Conservation (phyloP, 2,888 invertebrate genomes). For the Theretra japonica region DNA sequence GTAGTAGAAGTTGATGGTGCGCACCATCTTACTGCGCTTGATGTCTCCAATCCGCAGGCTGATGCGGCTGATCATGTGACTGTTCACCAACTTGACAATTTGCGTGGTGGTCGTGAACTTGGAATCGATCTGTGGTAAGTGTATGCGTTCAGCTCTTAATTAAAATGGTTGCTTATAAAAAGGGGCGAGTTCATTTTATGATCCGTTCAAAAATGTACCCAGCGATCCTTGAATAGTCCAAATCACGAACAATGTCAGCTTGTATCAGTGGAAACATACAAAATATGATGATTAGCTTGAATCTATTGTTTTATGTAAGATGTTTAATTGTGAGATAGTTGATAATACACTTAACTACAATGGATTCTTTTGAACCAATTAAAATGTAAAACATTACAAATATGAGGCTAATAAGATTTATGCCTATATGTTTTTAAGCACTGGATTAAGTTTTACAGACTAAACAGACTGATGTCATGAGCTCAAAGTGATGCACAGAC, state of each 20-base stretch:
- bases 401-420: no score
- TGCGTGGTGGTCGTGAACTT: slow-evolving; percentile 99
- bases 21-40: slow-evolving; percentile 98
- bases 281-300: background rate
- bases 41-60: slow-evolving; percentile 96
- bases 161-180: slow-evolving; percentile 12
- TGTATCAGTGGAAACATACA: background rate
- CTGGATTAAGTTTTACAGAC: no score
- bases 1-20: slow-evolving; percentile 97
- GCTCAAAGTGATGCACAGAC: no score
- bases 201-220: background rate
- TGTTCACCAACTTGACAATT: slow-evolving; percentile 97
- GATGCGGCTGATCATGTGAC: slow-evolving; percentile 97
- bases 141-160: slow-evolving; percentile 28
- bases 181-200: background rate
- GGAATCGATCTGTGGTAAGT: slow-evolving; percentile 89
- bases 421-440: no score
- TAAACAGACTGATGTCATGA: no score
- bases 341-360: no score
- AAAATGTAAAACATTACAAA: no score
- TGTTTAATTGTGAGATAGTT: no score
- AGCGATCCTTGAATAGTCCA: background rate
- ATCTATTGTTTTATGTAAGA: background rate
- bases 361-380: no score
- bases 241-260: slow-evolving; percentile 1